phyloP scores from a whole-genome alignment of 2,113 vertebrate species.

The Seriola dumerili region DNA sequence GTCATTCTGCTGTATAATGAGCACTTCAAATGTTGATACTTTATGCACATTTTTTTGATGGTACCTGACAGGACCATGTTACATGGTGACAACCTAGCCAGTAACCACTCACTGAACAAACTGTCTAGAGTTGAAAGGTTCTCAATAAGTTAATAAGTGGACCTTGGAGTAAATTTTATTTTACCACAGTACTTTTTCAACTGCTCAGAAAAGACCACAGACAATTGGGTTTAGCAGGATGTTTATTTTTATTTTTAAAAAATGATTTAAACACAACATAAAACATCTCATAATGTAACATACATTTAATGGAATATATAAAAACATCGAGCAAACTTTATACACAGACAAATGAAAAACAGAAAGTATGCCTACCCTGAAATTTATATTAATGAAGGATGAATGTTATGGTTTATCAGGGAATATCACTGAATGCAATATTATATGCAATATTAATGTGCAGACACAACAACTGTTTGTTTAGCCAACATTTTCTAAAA shows the following conservation, averaged over 20 bases:
- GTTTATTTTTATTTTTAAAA: constrained; percentile 5
- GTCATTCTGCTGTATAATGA: not conserved
- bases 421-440: not conserved
- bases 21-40: not conserved
- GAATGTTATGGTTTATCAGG: constrained; percentile 1
- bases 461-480: not conserved
- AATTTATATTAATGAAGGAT: not conserved
- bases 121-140: too few species aligned
- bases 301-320: not conserved
- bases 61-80: too few species aligned
- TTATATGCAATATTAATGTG: not conserved
- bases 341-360: constrained; percentile 1
- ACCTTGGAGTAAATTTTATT: not conserved
- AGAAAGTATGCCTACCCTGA: not conserved
- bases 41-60: not conserved
- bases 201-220: not conserved
- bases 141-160: not conserved
- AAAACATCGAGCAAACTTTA: not conserved
- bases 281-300: not conserved
- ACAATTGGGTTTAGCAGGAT: not conserved
- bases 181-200: not conserved
- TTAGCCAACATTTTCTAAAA: constrained; percentile 25
- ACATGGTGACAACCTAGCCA: not conserved
- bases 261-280: constrained; percentile 6
- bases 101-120: not conserved